Conservation (phyloP, 2,113 vertebrate genomes). For the Nestor notabilis region DNA sequence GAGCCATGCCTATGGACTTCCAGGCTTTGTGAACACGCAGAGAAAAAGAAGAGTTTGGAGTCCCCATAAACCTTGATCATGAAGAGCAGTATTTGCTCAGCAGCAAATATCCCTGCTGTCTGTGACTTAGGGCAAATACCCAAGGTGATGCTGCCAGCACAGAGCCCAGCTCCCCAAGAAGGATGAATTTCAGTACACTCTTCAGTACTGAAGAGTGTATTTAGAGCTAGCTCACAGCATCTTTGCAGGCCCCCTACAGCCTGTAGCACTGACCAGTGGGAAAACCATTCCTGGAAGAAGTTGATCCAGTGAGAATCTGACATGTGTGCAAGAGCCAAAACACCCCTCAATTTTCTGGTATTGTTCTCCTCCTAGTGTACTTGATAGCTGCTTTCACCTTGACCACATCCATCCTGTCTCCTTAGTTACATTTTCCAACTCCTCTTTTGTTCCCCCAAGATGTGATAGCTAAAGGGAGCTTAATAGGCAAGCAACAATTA, state of each 20-base stretch:
- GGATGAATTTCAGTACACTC: neutral
- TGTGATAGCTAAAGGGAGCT: neutral
- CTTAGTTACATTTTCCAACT: neutral
- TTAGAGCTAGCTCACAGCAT: neutral
- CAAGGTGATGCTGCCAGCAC: neutral
- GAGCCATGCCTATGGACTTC: neutral
- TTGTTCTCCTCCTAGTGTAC: neutral
- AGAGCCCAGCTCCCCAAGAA: neutral
- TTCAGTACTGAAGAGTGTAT: neutral
- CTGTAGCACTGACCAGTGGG: neutral
- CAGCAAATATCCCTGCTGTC: neutral
- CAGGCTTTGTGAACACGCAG: neutral
- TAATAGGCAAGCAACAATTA: neutral
- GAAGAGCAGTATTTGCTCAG: neutral
- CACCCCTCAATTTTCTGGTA: neutral
- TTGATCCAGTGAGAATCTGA: neutral
- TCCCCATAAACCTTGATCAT: neutral
- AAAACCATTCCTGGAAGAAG: neutral
- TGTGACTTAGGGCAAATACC: neutral
- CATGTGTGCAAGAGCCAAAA: neutral
- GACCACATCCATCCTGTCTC: neutral
- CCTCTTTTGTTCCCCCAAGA: neutral
- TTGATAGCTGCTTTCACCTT: neutral
- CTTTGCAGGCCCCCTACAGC: neutral
- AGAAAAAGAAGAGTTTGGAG: neutral